Evolutionary conservation across 1,140 invertebrate genomes (phyloP), one percentile per base, ranked within the genome.

Genomic region (Leptonema lineaticorne): DNA sequence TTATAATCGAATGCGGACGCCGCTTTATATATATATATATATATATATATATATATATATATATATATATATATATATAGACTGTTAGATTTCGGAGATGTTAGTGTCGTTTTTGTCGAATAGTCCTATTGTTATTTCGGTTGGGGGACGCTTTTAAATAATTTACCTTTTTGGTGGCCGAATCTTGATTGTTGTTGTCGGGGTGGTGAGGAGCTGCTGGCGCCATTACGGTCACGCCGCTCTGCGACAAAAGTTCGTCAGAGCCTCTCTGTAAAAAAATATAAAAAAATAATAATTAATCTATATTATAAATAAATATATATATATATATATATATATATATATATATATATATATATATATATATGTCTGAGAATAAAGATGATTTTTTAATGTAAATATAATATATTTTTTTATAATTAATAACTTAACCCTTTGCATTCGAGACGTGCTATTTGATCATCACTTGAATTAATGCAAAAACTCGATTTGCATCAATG

Each of bases 181-280:
- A 86, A 82, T 92, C 90, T 81, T 91, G 90, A 85, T 96, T 96
- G 83, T 95, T 96, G 82, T 95, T 94, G 78, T 95, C 92, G 63
- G 91, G 87, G 78, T 91, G 89, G 78, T 91, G 91, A 73, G 90
- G 87, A 75, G 90, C 89, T 80, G 92, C 91, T 75, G 93, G 93
- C 86, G 95, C 95, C 87, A 94, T 95, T 78, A 95, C 92, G 84
- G 92, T 91, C 76, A 89, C 88, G 78, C 90, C 90, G 81, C 91
- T 91, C 85, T 94, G 92, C 79, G 92, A 93, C 83, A 95, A 86
- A 82, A 96, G 88, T 86, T 95, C 94, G 87, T 96, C 94, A 79
- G 93, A 95, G 84, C 94, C 93, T 86, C 94, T 92, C 94, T 96
- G 89, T 8, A 92, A 92, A 78, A 79, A 82, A 82, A 82, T 82